Evolutionary conservation across 1,140 invertebrate species (phyloP).

Genomic region (Procambarus clarkii): DNA sequence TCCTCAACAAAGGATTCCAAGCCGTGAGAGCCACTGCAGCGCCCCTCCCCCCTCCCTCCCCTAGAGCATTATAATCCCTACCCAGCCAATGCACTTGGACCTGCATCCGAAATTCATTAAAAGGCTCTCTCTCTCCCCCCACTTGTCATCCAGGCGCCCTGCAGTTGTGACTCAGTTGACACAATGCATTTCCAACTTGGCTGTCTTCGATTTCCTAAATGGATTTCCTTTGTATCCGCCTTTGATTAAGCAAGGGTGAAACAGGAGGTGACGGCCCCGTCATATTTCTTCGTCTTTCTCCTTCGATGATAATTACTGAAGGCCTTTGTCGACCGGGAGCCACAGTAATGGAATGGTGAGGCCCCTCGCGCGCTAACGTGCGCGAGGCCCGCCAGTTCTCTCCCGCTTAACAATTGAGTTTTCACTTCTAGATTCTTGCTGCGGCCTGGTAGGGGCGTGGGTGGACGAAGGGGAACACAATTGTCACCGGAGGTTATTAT

Average conservation of each 20-base stretch:
- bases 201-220: constrained; percentile 69
- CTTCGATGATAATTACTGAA: constrained; percentile 42
- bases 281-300: constrained; percentile 62
- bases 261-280: constrained; percentile 53
- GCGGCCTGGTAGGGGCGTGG: too few relatives aligned
- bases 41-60: neutral
- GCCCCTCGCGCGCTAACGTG: too few relatives aligned
- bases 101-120: constrained; percentile 63
- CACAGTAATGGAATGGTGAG: too few relatives aligned
- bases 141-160: constrained; percentile 48
- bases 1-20: neutral
- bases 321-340: neutral
- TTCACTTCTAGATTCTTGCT: too few relatives aligned
- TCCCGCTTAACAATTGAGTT: too few relatives aligned
- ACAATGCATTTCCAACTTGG: constrained; percentile 68
- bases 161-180: constrained; percentile 65
- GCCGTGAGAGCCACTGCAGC: neutral
- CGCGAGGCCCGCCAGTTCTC: too few relatives aligned
- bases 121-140: constrained; percentile 53
- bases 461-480: too few relatives aligned
- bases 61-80: constrained; percentile 28
- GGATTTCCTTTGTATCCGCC: constrained; percentile 66
- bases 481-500: too few relatives aligned
- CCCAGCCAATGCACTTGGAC: constrained; percentile 36
- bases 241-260: constrained; percentile 68